Evolutionary conservation across 64 coral and sea anemone species (phyloP).

Genomic region (Cladopsammia gracilis): DNA sequence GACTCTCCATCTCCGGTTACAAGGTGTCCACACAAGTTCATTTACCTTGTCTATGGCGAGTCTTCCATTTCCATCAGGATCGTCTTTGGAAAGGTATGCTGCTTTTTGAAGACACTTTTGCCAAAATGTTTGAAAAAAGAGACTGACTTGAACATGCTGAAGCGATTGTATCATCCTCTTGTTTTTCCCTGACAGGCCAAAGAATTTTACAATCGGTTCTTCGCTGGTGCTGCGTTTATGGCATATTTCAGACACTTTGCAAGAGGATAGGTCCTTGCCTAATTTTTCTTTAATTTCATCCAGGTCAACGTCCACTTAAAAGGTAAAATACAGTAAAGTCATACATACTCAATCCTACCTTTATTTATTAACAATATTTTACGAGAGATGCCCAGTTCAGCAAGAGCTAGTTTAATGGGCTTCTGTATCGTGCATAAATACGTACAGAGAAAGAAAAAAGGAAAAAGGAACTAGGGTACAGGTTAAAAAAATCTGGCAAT

Average conservation of each 20-base stretch:
- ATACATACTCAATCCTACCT: background rate
- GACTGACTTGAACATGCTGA: background rate
- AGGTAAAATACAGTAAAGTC: background rate
- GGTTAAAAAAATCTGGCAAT: no score
- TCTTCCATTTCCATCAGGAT: background rate
- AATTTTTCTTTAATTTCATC: constrained; percentile 16
- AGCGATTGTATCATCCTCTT: constrained; percentile 38
- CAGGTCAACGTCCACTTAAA: constrained; percentile 50
- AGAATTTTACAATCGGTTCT: constrained; percentile 37
- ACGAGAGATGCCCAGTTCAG: no score
- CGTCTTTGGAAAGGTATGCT: constrained; percentile 9
- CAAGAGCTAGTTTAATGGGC: no score
- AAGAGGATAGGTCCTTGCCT: background rate
- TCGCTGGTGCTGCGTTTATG: background rate
- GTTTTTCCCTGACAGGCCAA: constrained; percentile 19
- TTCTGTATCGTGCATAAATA: no score
- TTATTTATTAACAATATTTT: no score
- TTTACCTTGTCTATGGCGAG: constrained; percentile 54
- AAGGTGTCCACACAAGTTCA: constrained; percentile 59
- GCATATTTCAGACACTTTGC: background rate
- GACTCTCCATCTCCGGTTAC: constrained; percentile 3
- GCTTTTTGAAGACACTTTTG: constrained; percentile 35
- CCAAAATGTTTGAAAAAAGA: constrained; percentile 60
- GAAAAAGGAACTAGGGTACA: no score
- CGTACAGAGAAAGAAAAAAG: no score